Evolutionary conservation across 2,888 invertebrate genomes (phyloP), one percentile per base, ranked within the genome.

Genomic region (Prenolepis imparis): DNA sequence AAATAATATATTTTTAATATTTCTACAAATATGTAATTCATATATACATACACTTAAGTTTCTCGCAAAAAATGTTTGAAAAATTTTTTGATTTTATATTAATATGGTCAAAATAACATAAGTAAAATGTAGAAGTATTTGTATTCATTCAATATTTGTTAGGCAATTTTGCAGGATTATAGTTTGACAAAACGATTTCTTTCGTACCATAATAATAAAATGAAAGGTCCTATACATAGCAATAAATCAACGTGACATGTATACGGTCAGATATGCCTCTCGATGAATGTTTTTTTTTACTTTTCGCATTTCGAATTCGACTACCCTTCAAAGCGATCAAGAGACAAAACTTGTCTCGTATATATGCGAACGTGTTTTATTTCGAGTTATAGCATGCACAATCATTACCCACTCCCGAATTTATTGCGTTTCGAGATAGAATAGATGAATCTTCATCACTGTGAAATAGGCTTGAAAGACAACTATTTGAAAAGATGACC

Each of bases 331-430:
- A 12, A 28, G 5, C 73, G 48, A 81, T 66, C 74, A 52, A 32
- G 18, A 32, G 11, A 18, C 78, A 72, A 81, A 83, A 77, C 21
- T 78, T 64, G 64, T 32, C 8, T 57, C 9, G 36, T 11, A 55
- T n/a, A 48, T 64, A 36, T 21, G 52, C 9, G 12, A 41, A 44
- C n/a, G 39, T 36, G 44, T 82, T 75, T 85, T 44, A 68, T 68
- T 24, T n/a, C 41, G 75, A 82, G 78, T 87, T 87, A 87, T 74
- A 72, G 83, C 41, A 21, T 77, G 36, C 67, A 70, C 84, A 82
- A 88, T 86, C 72, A 80, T 64, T 21, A 32, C 11, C 44, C 61
- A 28, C 3, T 24, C 12, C 0, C 70, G 32, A 82, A 88, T 88
- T 86, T 88, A 86, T 82, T 66, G 70, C 55, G 12, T 32, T 28